Base-by-base conservation (phyloP, 2,113 vertebrate genomes). In the Dicrurus megarhynchus region DNA sequence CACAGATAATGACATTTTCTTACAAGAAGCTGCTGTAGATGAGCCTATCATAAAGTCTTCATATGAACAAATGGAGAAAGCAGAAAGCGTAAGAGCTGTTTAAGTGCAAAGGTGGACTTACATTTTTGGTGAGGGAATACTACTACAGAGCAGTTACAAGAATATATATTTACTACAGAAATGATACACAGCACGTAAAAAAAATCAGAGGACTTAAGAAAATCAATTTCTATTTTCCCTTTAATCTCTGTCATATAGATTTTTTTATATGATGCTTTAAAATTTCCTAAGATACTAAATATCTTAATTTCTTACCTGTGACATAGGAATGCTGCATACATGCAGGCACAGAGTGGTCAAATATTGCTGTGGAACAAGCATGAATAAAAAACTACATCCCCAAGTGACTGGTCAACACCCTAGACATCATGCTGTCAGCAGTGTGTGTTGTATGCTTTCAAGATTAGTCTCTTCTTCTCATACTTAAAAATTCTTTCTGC, bases 1-100 rank as follows among this genome's bases (percentile, higher is more conserved):
- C 26, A 73, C 44, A 61, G 47, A 59, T 86, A 96, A 94, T 84
- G n/a, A 88, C 56, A 93, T 91, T 91, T 96, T 87, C 55, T 91
- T 82, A 37, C 30, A 88, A 59, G 47, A 91, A 88, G 37, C 33
- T 78, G 32, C 20, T 13, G 41, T 64, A 71, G 75, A 84, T 14
- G 47, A 93, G 56, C 16, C 39, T 76, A 47, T 83, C 84, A 77
- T 91, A 87, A 96, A 92, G 35, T 73, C 68, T 77, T 93, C 73
- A 59, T 87, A 60, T 22, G 76, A 88, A 75, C 39, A 88, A 93
- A 92, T 52, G 50, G n/a, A 90, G 47, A 92, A 85, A 61, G 70
- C 10, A 84, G 69, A 85, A 83, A 84, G 16, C 8, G 22, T 60
- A 82, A 84, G n/a, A 64, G 35, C 56, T 50, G 11, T 24, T 20